Conservation (phyloP, 2,113 vertebrate genomes). For the Dromaius novaehollandiae region DNA sequence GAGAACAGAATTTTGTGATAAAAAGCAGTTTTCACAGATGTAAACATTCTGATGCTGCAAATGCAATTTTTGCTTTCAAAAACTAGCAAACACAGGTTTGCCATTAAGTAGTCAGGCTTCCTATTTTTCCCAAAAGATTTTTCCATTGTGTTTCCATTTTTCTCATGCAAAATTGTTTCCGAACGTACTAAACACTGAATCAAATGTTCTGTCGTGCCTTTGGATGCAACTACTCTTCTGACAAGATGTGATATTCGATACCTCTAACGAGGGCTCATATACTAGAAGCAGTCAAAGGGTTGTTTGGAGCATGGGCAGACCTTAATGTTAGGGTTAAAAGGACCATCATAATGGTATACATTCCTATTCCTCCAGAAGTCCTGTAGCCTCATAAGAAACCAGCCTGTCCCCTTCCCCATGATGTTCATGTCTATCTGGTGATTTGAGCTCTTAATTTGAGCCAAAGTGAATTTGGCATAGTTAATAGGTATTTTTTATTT, state of each 20-base stretch:
- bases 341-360: background rate
- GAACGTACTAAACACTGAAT: background rate
- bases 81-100: background rate
- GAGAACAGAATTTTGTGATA: background rate
- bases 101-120: background rate
- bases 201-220: background rate
- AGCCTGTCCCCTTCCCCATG: background rate
- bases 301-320: background rate
- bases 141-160: background rate
- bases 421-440: background rate
- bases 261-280: background rate
- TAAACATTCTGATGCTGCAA: constrained; percentile 18
- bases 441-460: background rate
- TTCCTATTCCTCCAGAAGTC: background rate
- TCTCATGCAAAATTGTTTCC: background rate
- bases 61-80: constrained; percentile 24
- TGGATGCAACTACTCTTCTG: background rate
- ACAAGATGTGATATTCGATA: background rate
- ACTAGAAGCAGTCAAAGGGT: background rate
- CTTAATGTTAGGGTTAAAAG: background rate
- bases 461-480: background rate
- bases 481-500: background rate
- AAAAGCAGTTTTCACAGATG: background rate
- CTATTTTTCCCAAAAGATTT: background rate
- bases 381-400: background rate